These are phyloP conservation scores for Aphrocallistes beatrix DNA, from an alignment of 37 sponge, comb jelly and placozoan genomes.

Conservation along the genomic window DNA sequence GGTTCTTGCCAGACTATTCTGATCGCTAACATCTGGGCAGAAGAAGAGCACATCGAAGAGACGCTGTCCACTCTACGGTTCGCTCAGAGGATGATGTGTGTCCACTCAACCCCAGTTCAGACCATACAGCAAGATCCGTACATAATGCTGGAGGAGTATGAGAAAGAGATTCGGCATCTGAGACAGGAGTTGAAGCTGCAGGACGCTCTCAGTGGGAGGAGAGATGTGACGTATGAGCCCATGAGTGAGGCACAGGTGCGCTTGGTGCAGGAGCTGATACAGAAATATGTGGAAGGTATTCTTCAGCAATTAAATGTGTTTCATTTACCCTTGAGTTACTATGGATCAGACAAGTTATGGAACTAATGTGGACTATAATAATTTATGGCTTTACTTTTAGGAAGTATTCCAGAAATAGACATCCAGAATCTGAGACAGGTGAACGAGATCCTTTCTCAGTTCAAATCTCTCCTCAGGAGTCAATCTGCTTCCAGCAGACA, in stretches of 20 bases:
- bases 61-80: conserved; percentile 89
- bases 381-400: no score
- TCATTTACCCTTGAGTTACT: no score
- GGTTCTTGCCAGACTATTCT: conserved; percentile 80
- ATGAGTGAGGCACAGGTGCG: conserved; percentile 57
- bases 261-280: conserved; percentile 51
- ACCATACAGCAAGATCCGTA: conserved; percentile 64
- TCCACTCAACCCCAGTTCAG: conserved; percentile 49
- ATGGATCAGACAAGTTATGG: no score
- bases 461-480: conserved; percentile 23
- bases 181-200: conserved; percentile 58
- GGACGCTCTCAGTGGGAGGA: conserved; percentile 3
- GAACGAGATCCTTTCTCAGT: conserved; percentile 53
- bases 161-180: conserved; percentile 70
- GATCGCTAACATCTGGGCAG: conserved; percentile 94
- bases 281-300: conserved; percentile 44
- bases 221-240: conserved; percentile 66
- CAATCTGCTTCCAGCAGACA: background rate
- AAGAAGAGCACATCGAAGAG: conserved; percentile 70
- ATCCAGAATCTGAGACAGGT: conserved; percentile 56
- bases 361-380: no score
- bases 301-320: no score
- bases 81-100: conserved; percentile 78
- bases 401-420: conserved; percentile 20
- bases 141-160: conserved; percentile 73